A percentile compares a stretch with the other conserved stretches of the same genome.
Evolutionary conservation across 2,888 invertebrate genomes (phyloP).

Genomic region (Stegophylla sp.): DNA sequence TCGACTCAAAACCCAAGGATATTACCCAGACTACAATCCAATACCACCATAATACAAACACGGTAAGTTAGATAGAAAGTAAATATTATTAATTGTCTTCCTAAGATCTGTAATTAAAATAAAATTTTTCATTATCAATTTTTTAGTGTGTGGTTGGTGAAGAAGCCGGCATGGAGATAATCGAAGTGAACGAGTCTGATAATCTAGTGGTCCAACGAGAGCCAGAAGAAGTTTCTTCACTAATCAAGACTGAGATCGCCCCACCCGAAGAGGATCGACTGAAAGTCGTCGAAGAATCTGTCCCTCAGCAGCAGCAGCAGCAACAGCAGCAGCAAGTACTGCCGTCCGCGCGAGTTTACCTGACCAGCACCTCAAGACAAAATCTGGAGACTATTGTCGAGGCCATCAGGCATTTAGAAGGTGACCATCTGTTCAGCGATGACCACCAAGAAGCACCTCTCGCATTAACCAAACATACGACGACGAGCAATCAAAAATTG

Average conservation of each 20-base stretch:
- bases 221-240: not conserved
- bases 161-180: conserved; percentile 53
- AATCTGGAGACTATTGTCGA: conserved; percentile 98
- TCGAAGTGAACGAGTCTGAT: conserved; percentile 48
- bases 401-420: conserved; percentile 96
- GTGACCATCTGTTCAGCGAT: conserved; percentile 90
- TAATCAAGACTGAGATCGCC: conserved; percentile 27
- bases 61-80: conserved; percentile 17
- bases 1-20: conserved; percentile 22
- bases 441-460: conserved; percentile 67
- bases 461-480: conserved; percentile 68
- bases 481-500: conserved; percentile 54
- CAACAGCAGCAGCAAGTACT: conserved; percentile 49
- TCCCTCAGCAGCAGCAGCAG: not conserved
- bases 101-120: too few species aligned
- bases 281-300: conserved; percentile 25
- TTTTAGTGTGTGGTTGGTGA: conserved; percentile 49
- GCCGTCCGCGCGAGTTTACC: conserved; percentile 66
- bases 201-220: conserved; percentile 52
- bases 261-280: conserved; percentile 29
- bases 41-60: conserved; percentile 44
- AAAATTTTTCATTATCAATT: not conserved
- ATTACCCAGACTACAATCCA: conserved; percentile 48
- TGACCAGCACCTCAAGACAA: conserved; percentile 82
- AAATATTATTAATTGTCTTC: not conserved